phyloP scores from a whole-genome alignment of 2,888 invertebrate genomes.

The Zygogramma bicolorata region DNA sequence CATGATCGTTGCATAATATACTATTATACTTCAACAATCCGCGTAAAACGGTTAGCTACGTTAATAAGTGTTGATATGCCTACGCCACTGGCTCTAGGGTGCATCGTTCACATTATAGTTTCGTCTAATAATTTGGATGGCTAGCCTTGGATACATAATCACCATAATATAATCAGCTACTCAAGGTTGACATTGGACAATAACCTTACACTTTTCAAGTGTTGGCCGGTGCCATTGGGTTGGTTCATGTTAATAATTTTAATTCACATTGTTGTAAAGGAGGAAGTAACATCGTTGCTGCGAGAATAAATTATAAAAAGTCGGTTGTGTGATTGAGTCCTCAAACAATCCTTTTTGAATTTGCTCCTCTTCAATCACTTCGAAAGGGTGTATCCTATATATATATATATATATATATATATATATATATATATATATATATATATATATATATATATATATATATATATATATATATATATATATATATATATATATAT shows the following conservation, averaged over 20 bases:
- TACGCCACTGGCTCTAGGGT: constrained; percentile 47
- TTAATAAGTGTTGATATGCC: background rate
- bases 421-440: too few species aligned
- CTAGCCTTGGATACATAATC: constrained; percentile 38
- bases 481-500: too few species aligned
- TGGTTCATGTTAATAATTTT: constrained; percentile 28
- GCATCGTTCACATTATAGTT: constrained; percentile 38
- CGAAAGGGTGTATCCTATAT: too few species aligned
- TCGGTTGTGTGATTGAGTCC: background rate
- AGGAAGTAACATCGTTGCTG: constrained; percentile 24
- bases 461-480: too few species aligned
- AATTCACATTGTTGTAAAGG: constrained; percentile 36
- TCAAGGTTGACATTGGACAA: constrained; percentile 49
- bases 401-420: too few species aligned
- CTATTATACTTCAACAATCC: too few species aligned
- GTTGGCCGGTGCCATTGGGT: constrained; percentile 34
- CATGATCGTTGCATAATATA: too few species aligned
- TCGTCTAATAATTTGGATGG: constrained; percentile 36
- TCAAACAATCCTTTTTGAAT: background rate
- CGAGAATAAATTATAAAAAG: background rate
- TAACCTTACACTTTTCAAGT: constrained; percentile 40
- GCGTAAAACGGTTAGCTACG: too few species aligned
- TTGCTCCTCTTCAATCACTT: background rate
- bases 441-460: too few species aligned
- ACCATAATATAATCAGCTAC: constrained; percentile 49